phyloP scores from a whole-genome alignment of 2,113 vertebrate species.

The Protobothrops mucrosquamatus region DNA sequence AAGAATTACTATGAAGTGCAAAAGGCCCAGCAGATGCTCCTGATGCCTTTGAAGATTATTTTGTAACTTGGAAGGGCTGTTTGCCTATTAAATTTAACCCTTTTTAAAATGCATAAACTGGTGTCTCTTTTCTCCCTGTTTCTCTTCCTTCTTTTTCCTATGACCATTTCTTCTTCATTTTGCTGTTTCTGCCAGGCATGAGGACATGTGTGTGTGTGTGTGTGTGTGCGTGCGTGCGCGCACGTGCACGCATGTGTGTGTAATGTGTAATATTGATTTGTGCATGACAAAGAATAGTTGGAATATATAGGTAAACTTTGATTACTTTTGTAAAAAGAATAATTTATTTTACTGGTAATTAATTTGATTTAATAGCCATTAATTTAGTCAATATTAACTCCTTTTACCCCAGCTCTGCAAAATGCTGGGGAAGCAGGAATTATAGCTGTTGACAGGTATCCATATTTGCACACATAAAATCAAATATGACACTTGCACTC shows the following conservation, averaged over 20 bases:
- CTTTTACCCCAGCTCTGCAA: not conserved
- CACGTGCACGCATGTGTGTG: fast-evolving
- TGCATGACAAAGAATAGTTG: not conserved
- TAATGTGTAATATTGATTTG: not conserved
- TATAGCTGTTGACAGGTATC: not conserved
- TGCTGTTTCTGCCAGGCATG: not conserved
- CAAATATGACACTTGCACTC: not conserved
- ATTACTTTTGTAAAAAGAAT: not conserved
- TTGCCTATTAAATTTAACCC: not conserved
- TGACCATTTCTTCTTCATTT: not conserved
- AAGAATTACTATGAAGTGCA: not conserved
- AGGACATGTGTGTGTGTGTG: not conserved
- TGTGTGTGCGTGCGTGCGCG: fast-evolving
- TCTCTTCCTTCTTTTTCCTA: not conserved
- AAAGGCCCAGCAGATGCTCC: not conserved
- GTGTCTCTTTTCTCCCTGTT: not conserved
- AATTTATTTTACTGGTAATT: not conserved
- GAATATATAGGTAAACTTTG: not conserved
- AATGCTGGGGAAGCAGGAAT: not conserved
- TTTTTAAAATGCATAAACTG: not conserved
- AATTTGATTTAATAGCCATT: not conserved
- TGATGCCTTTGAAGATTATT: not conserved
- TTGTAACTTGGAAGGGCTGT: not conserved
- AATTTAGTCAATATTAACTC: not conserved
- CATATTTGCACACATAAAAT: not conserved